Percentiles rank a stretch among this genome's conserved stretches.
These are phyloP conservation scores for Bufotes viridis DNA, from an alignment of 2,797 vertebrate species.

Conservation along the genomic window DNA sequence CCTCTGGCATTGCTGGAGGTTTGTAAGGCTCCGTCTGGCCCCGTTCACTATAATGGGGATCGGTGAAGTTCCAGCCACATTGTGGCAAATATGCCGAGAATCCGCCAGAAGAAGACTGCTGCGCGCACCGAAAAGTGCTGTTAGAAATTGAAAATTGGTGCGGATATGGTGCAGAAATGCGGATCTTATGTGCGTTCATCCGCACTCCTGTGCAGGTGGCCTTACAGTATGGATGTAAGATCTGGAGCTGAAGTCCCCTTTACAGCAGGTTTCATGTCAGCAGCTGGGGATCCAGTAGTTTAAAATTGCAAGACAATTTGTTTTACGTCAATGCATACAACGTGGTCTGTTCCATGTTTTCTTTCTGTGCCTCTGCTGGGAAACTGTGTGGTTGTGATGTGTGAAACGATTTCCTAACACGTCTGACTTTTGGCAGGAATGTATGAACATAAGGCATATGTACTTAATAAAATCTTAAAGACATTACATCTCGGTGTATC, in stretches of 20 bases:
- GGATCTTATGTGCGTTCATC: too few relatives aligned
- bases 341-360: neutral
- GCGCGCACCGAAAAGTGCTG: too few relatives aligned
- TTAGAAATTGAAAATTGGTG: too few relatives aligned
- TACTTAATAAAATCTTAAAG: conserved; percentile 64
- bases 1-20: too few relatives aligned
- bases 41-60: too few relatives aligned
- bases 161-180: too few relatives aligned
- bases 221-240: too few relatives aligned
- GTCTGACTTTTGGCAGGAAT: conserved; percentile 75
- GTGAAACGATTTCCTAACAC: conserved; percentile 73
- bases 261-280: neutral
- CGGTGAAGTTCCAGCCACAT: too few relatives aligned
- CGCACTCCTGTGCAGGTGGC: too few relatives aligned
- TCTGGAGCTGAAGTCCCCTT: neutral
- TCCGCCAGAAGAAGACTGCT: too few relatives aligned
- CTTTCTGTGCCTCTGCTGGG: conserved; percentile 54
- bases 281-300: neutral
- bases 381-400: conserved; percentile 74
- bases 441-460: conserved; percentile 74
- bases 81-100: too few relatives aligned
- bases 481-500: conserved; percentile 22
- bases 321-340: neutral
- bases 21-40: too few relatives aligned
- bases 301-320: neutral